Evolutionary conservation across 1,140 invertebrate species (phyloP).

Genomic region (Subanguina moxae): DNA sequence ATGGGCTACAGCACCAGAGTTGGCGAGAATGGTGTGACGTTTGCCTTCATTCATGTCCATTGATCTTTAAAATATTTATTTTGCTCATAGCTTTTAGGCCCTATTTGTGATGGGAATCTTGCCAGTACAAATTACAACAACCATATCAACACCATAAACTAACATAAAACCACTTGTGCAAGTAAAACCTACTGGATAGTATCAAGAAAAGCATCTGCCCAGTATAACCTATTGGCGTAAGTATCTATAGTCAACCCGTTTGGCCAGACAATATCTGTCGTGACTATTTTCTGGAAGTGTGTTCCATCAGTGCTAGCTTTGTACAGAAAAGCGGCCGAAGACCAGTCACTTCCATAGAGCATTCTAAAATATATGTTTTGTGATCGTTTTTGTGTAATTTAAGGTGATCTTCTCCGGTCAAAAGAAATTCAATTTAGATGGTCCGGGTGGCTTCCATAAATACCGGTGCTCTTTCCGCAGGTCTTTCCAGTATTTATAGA

Average conservation of each 20-base stretch:
- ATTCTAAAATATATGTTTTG: slow-evolving; percentile 25
- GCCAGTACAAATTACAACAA: too few species aligned
- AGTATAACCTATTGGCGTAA: slow-evolving; percentile 77
- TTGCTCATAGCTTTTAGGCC: not conserved
- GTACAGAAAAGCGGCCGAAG: slow-evolving; percentile 78
- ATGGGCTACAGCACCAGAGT: slow-evolving; percentile 61
- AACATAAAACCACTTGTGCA: too few species aligned
- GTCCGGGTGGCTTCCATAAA: too few species aligned
- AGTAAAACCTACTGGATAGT: slow-evolving; percentile 71
- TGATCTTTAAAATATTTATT: slow-evolving; percentile 55
- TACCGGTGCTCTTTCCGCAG: too few species aligned
- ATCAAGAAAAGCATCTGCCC: slow-evolving; percentile 89
- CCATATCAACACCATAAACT: slow-evolving; percentile 16
- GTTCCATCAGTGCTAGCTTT: slow-evolving; percentile 93
- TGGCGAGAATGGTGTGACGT: slow-evolving; percentile 75
- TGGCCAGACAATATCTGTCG: slow-evolving; percentile 74
- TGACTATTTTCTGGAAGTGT: slow-evolving; percentile 74
- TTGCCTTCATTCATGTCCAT: slow-evolving; percentile 82
- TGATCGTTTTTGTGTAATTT: too few species aligned
- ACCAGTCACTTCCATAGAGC: slow-evolving; percentile 50
- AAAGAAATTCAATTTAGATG: too few species aligned
- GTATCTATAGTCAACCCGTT: slow-evolving; percentile 83
- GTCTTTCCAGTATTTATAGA: too few species aligned
- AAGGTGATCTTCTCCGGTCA: too few species aligned
- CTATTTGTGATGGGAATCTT: too few species aligned